Percentiles rank a stretch among this genome's conserved stretches.
Evolutionary conservation across 2,888 invertebrate genomes (phyloP).

Genomic region (Vandiemenella viatica): DNA sequence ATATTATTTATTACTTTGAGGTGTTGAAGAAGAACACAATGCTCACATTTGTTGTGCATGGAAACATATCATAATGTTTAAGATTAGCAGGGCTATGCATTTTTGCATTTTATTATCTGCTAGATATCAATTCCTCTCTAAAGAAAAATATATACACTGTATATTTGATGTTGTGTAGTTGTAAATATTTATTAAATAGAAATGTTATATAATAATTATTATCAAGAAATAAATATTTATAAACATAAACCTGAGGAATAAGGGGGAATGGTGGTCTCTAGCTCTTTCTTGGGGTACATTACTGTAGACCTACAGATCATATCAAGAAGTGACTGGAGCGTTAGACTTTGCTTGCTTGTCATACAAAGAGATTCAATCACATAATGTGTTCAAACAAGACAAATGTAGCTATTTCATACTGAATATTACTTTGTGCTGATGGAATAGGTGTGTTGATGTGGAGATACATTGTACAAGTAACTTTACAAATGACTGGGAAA

Average conservation of each 20-base stretch:
- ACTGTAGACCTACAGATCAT: too few species aligned
- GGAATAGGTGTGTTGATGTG: too few species aligned
- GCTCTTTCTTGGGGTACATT: constrained; percentile 10
- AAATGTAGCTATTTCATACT: too few species aligned
- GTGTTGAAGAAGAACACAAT: constrained; percentile 1
- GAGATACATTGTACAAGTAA: too few species aligned
- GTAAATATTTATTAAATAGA: constrained; percentile 17
- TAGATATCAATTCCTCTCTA: constrained; percentile 9
- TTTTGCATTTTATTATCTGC: neutral
- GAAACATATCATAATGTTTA: constrained; percentile 15
- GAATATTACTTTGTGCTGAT: too few species aligned
- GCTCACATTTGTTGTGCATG: constrained; percentile 14
- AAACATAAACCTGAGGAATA: constrained; percentile 8
- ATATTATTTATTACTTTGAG: too few species aligned
- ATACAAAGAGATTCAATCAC: too few species aligned
- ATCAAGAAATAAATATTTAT: constrained; percentile 11
- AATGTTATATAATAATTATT: constrained; percentile 12
- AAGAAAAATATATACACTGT: constrained; percentile 13
- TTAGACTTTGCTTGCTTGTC: too few species aligned
- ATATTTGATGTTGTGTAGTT: constrained; percentile 18
- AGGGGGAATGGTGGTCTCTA: constrained; percentile 7
- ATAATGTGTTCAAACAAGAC: neutral
- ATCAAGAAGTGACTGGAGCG: too few species aligned
- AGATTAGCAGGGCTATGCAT: neutral
- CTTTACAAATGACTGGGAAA: too few species aligned